Evolutionary conservation across 2,797 vertebrate species (phyloP).

Genomic region (Mus caroli): DNA sequence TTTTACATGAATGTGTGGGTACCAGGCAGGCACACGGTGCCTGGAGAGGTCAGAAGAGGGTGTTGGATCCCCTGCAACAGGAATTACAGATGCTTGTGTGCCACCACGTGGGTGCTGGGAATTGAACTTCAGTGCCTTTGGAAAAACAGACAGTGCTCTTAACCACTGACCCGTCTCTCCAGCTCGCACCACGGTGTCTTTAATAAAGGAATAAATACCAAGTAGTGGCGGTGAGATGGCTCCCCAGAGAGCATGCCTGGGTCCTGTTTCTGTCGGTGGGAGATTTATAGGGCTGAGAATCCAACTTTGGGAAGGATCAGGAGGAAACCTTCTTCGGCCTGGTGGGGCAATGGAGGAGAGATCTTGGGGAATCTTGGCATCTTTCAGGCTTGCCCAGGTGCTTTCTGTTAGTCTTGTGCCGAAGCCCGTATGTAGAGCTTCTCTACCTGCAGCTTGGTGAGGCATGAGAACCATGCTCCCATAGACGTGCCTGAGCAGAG

Average conservation of each 20-base stretch:
- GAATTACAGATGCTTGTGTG: background rate
- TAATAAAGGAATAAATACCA: background rate
- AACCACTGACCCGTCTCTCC: background rate
- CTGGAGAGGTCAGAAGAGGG: background rate
- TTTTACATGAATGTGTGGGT: background rate
- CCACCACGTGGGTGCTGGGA: background rate
- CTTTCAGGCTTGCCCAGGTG: background rate
- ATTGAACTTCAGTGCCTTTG: background rate
- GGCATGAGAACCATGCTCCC: background rate
- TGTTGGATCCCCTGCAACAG: background rate
- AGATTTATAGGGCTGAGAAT: background rate
- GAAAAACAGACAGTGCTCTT: background rate
- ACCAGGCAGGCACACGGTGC: background rate
- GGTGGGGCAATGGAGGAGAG: background rate
- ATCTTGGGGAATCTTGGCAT: background rate
- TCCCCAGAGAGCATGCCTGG: background rate
- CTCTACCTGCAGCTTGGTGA: background rate
- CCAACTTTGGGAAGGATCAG: background rate
- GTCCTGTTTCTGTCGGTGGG: background rate
- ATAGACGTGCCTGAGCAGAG: background rate
- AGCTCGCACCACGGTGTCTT: background rate
- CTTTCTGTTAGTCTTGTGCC: background rate
- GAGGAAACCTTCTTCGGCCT: background rate
- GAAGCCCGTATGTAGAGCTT: too few relatives aligned
- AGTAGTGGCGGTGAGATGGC: background rate